Evolutionary conservation across 2,113 vertebrate species (phyloP), one percentile per base, ranked within the genome.

Genomic region (Candoia aspera): DNA sequence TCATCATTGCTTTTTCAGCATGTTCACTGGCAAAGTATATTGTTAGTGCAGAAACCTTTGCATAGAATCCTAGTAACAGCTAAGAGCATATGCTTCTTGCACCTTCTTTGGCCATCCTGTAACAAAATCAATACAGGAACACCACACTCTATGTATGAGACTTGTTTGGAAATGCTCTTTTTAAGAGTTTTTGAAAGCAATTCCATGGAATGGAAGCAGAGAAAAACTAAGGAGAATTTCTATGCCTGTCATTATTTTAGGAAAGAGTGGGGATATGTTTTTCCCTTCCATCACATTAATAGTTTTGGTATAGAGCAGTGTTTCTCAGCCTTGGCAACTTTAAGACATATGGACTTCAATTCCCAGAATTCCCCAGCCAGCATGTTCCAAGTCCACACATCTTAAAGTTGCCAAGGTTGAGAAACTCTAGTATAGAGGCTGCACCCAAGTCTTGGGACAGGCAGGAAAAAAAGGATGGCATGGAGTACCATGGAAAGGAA

Each of bases 1-100:
- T 91, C 2, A 88, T 90, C 94, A 90, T 87, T 91, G 37, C 46
- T 89, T 89, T n/a, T 89, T 54, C 46, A 89, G 37, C 13, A 55
- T 12, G 23, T 55, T 84, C 73, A 92, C 62, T 62, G n/a, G n/a
- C 57, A 85, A 92, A 89, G n/a, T 84, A 58, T 53, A 88, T 46
- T 23, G 49, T 46, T 29, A 54, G 46, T n/a, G 57, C 6, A 79
- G 10, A 60, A 13, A 26, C 73, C 6, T 62, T 54, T 46, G 42
- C 23, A 92, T 60, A 62, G 29, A 84, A 54, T 89, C 37, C 58
- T 37, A 62, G 24, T 59, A 24, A 17, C 17, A 11, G 10, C 46
- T 53, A 62, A 9, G 49, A 17, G 4, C 42, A 1, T 15, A 46
- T 9, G 42, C 1, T n/a, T 73, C 33, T 73, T 73, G n/a, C 68